phyloP scores from a whole-genome alignment of 1,140 invertebrate species.

The Drosophila murphyi region DNA sequence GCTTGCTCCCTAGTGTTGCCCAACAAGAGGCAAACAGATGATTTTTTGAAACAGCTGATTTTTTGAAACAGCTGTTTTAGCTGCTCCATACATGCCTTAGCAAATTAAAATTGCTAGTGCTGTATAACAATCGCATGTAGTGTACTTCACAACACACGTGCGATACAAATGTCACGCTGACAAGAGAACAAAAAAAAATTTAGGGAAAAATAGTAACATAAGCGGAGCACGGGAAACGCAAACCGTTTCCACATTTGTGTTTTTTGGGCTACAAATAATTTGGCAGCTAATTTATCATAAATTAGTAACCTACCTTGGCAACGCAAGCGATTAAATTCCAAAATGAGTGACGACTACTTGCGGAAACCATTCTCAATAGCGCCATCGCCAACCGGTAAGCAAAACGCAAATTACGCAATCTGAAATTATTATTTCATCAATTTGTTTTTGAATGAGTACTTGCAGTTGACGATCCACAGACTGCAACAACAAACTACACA shows the following conservation, averaged over 20 bases:
- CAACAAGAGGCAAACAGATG: neutral
- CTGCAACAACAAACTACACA: slow-evolving; percentile 50
- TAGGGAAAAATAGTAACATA: slow-evolving; percentile 52
- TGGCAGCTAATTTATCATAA: slow-evolving; percentile 51
- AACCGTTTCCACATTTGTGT: slow-evolving; percentile 49
- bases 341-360: slow-evolving; percentile 83
- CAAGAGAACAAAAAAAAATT: slow-evolving; percentile 33
- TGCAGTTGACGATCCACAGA: slow-evolving; percentile 54
- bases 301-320: slow-evolving; percentile 48
- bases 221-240: slow-evolving; percentile 46
- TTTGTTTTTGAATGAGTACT: slow-evolving; percentile 23
- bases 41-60: slow-evolving; percentile 22
- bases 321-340: slow-evolving; percentile 64
- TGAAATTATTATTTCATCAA: slow-evolving; percentile 42
- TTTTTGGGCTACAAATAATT: slow-evolving; percentile 44
- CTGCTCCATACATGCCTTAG: slow-evolving; percentile 1
- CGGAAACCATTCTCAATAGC: slow-evolving; percentile 79
- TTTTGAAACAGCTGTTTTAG: neutral
- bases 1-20: slow-evolving; percentile 4
- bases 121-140: slow-evolving; percentile 26
- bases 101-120: slow-evolving; percentile 11
- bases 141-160: slow-evolving; percentile 52
- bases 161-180: slow-evolving; percentile 50
- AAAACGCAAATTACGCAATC: slow-evolving; percentile 67
- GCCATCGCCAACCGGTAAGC: slow-evolving; percentile 69